A percentile compares a stretch with the other conserved stretches of the same genome.
Conservation (phyloP, 2,888 invertebrate species). For the Himalopsyche japonica region DNA sequence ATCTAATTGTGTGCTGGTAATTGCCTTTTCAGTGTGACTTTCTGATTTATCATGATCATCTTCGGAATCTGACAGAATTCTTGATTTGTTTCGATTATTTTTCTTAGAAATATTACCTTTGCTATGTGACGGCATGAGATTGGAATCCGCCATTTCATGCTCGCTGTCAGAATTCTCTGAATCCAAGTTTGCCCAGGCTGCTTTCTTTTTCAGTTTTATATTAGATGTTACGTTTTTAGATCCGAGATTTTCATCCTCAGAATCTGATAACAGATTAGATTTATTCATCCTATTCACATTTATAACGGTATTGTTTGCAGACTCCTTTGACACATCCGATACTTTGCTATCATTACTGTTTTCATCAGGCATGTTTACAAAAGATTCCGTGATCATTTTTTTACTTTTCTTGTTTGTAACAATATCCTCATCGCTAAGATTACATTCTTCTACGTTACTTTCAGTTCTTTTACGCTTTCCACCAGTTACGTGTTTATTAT, state of each 20-base stretch:
- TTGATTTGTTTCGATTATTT: background rate
- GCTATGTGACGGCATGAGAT: background rate
- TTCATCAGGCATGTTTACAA: background rate
- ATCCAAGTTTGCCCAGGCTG: background rate
- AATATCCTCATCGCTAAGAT: background rate
- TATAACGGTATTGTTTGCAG: background rate
- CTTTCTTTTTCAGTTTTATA: background rate
- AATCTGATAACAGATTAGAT: background rate
- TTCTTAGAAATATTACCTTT: background rate
- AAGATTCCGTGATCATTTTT: background rate
- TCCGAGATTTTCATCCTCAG: background rate
- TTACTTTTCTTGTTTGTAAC: background rate
- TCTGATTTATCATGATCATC: background rate
- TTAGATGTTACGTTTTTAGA: background rate
- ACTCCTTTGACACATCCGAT: background rate
- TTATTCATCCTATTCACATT: background rate
- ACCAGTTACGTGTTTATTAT: background rate
- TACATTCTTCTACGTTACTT: constrained; percentile 3
- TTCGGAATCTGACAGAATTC: background rate
- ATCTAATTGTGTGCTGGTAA: background rate
- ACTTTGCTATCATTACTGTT: background rate
- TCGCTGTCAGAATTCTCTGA: constrained; percentile 3
- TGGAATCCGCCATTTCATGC: background rate
- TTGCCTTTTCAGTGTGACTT: background rate
- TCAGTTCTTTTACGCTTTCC: constrained; percentile 16